Conservation (phyloP, 2,113 vertebrate genomes). For the Paramisgurnus dabryanus region DNA sequence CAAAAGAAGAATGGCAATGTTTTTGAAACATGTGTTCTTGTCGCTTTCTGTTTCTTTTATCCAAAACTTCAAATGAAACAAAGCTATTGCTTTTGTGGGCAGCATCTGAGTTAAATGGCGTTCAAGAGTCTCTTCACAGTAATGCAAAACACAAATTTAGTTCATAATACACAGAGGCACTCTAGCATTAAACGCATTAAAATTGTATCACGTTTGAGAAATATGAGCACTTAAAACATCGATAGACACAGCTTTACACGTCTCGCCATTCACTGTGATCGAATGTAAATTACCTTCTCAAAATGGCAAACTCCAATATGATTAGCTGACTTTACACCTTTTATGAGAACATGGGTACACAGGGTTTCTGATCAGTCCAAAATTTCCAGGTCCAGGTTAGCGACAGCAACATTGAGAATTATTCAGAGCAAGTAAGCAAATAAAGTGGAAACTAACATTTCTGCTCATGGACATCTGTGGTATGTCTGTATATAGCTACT, state of each 20-base stretch:
- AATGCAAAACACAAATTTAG: background rate
- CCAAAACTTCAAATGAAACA: slow-evolving; percentile 28
- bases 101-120: slow-evolving; percentile 7
- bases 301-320: slow-evolving; percentile 9
- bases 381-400: too few relatives aligned
- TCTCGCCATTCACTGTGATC: background rate
- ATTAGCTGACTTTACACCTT: too few relatives aligned
- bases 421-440: too few relatives aligned
- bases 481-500: background rate
- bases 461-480: background rate
- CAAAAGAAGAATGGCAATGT: slow-evolving; percentile 1
- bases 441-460: background rate
- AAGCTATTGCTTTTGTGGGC: slow-evolving; percentile 29
- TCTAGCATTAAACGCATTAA: slow-evolving; percentile 3
- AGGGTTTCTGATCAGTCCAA: too few relatives aligned
- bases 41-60: slow-evolving; percentile 4
- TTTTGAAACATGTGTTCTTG: slow-evolving; percentile 2
- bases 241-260: background rate
- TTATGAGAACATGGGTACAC: too few relatives aligned
- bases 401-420: too few relatives aligned
- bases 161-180: slow-evolving; percentile 9
- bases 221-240: background rate
- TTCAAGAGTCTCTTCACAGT: slow-evolving; percentile 16
- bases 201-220: background rate
- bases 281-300: background rate